phyloP scores from a whole-genome alignment of 37 sponge, comb jelly and placozoan genomes.

The Crambe crambe region DNA sequence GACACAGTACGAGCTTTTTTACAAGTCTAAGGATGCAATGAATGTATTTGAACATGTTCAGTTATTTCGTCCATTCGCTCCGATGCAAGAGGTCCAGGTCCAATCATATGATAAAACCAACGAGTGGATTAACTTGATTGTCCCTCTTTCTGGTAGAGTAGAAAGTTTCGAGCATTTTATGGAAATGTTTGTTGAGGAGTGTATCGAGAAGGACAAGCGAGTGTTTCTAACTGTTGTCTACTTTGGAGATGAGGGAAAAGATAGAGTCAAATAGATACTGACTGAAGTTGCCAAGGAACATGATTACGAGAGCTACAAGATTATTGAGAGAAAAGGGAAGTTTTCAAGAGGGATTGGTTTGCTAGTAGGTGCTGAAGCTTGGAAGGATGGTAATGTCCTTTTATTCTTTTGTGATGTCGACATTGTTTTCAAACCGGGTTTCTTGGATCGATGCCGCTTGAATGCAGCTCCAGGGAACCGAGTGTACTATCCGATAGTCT shows the following conservation, averaged over 20 bases:
- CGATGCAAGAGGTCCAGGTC: constrained; percentile 48
- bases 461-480: constrained; percentile 54
- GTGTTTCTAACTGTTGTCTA: constrained; percentile 75
- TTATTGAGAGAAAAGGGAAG: constrained; percentile 38
- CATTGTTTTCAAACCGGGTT: constrained; percentile 47
- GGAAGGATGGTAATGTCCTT: constrained; percentile 51
- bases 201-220: constrained; percentile 44
- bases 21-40: constrained; percentile 5
- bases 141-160: constrained; percentile 62
- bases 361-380: constrained; percentile 58
- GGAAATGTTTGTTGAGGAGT: constrained; percentile 60
- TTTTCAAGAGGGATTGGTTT: constrained; percentile 73
- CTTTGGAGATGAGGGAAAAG: constrained; percentile 62
- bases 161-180: constrained; percentile 64
- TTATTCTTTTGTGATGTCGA: constrained; percentile 82
- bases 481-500: constrained; percentile 79
- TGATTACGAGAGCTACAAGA: constrained; percentile 49
- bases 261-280: constrained; percentile 33
- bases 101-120: constrained; percentile 46
- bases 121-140: constrained; percentile 76
- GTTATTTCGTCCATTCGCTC: constrained; percentile 67
- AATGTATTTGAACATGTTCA: constrained; percentile 51
- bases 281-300: constrained; percentile 10
- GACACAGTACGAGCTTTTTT: constrained; percentile 68
- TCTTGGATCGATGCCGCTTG: constrained; percentile 66